Evolutionary conservation across 2,888 invertebrate genomes (phyloP).

Genomic region (Halictus ligatus): DNA sequence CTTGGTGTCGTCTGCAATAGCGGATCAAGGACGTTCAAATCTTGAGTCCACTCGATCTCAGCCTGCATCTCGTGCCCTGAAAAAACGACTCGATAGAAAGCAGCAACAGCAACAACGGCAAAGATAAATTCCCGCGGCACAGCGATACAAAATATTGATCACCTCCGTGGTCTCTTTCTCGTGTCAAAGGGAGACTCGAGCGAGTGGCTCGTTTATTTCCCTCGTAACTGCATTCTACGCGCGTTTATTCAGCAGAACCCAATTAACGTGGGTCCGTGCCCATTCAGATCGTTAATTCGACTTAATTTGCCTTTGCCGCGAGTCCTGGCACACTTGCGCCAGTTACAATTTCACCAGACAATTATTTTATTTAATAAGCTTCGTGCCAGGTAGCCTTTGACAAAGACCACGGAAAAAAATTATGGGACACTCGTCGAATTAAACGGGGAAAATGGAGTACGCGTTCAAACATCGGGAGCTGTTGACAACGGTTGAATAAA

Average conservation of each 20-base stretch:
- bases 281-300: not conserved
- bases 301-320: not conserved
- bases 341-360: not conserved
- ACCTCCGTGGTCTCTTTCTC: not conserved
- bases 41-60: not conserved
- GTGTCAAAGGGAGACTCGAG: not conserved
- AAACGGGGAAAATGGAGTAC: not conserved
- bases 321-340: not conserved
- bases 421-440: not conserved
- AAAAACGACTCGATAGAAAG: not conserved
- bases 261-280: conserved; percentile 35
- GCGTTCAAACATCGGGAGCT: not conserved
- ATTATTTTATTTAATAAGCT: not conserved
- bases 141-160: not conserved
- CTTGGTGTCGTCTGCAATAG: not conserved
- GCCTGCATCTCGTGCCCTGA: conserved; percentile 2
- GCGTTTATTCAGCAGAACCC: conserved; percentile 18
- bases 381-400: not conserved
- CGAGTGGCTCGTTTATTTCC: not conserved
- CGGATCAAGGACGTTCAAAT: not conserved
- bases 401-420: not conserved
- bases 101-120: not conserved
- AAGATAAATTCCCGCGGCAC: not conserved
- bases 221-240: not conserved
- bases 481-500: not conserved